Evolutionary conservation across 2,888 invertebrate genomes (phyloP), one percentile per base, ranked within the genome.

Genomic region (Limenitis camilla): DNA sequence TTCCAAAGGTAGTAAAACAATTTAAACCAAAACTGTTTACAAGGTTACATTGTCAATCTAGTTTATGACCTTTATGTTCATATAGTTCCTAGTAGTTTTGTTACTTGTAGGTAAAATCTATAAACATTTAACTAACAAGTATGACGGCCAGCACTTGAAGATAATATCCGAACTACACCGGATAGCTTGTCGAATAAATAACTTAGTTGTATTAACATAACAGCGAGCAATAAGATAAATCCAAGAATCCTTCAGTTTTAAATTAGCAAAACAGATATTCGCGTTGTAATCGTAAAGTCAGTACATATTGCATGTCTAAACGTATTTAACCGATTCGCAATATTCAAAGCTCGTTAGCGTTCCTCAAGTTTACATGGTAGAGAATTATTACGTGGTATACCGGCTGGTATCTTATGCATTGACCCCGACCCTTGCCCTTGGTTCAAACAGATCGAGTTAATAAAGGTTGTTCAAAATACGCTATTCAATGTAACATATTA

Each of bases 321-420:
- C 36, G 41, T 52, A 52, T 52, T 49, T 49, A 56, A 46, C 42
- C 46, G 42, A 35, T 35, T 50, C 55, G 52, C 43, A 57, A 49
- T 49, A 47, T 55, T 52, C 57, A 49, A 52, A 50, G 47, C 55
- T 58, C 55, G 55, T 58, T 58, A 58, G 58, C 55, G 55, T 55
- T 52, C 50, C 58, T 50, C 50, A 45, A 53, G 50, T 53, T 55
- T 55, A 58, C 52, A 49, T 49, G 50, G 47, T 47, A 36, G 42
- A 40, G 58, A 55, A 48, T 55, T 58, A 56, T 53, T 53, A 50
- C 47, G 46, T 39, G 46, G 42, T 56, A 28, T 46, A 47, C 52
- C 46, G 43, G 33, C 54, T 54, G 51, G 52, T 54, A 57, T 54
- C 57, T 57, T 52, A 57, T 54, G 38, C 52, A 52, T 55, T 58